A percentile compares a stretch with the other conserved stretches of the same genome.
Conservation (phyloP, 2,888 invertebrate genomes). For the Choristoneura rosaceana region DNA sequence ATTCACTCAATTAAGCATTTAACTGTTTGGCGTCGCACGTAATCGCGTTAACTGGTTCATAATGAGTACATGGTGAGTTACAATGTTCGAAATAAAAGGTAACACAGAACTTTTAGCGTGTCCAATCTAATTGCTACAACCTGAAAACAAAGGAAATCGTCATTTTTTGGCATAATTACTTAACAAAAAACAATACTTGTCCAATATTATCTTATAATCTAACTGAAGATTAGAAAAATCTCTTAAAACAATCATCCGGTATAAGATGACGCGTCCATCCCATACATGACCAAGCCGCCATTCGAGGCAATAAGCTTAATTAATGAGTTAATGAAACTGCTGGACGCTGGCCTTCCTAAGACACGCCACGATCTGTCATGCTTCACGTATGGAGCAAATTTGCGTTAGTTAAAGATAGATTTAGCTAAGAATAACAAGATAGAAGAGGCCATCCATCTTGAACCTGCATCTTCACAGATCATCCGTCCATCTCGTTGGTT, state of each 20-base stretch:
- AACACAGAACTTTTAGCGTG: not conserved
- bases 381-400: not conserved
- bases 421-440: not conserved
- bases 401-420: not conserved
- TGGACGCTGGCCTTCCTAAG: constrained; percentile 39
- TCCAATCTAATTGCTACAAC: not conserved
- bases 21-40: constrained; percentile 34
- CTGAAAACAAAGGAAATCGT: not conserved
- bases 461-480: too few species aligned
- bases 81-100: too few species aligned
- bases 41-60: constrained; percentile 33
- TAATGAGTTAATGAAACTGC: constrained; percentile 69
- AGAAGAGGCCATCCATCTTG: too few species aligned
- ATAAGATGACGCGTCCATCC: constrained; percentile 2
- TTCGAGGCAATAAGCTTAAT: constrained; percentile 76
- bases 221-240: not conserved
- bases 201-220: too few species aligned
- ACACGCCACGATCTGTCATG: not conserved
- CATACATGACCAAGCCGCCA: constrained; percentile 63
- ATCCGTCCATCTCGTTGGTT: too few species aligned
- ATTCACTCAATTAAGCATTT: constrained; percentile 27
- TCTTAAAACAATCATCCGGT: not conserved
- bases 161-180: not conserved
- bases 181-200: too few species aligned
- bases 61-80: constrained; percentile 13